Evolutionary conservation across 2,113 vertebrate genomes (phyloP), one percentile per base, ranked within the genome.

Genomic region (Melanocharis versteri): DNA sequence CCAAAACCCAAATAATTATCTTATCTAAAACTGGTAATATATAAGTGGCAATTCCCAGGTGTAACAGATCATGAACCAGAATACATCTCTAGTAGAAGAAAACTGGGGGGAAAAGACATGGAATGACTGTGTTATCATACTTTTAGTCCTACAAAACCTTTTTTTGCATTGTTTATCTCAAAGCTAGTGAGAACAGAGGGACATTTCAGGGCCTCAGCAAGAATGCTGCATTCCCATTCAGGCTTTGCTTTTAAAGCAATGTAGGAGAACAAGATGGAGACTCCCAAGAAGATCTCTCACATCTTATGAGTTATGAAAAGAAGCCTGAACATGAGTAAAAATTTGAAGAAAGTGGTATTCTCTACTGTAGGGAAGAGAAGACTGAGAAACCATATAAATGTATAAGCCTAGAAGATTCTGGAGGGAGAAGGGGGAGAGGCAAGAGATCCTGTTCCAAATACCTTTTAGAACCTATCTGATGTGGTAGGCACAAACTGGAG

Each of bases 381-480:
- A 48, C 13, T 50, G 12, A 57, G 28, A 54, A 13, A 48, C 93
- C 69, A 22, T 35, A 19, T 8, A 22, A 72, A 7, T 7, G 3
- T 40, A 21, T 26, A 48, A 17, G 57, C 31, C 31, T n/a, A 26
- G 11, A 72, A 57, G 10, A 12, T 7, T 42, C 3, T 5, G 11
- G 8, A 10, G 4, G 7, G 7, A 5, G 5, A 5, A 22, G 9
- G 1, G 0, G 3, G 10, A 54, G 7, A 45, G 11, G 18, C 5
- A 48, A 40, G 7, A 42, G 10, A 15, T 1, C 30, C 14, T 47
- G 2, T 60, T 75, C 33, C 40, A n/a, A 44, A 15, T 14, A 56
- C 4, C 4, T 17, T n/a, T 79, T 24, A 35, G 14, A 13, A 35
- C 6, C 1, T 23, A 1, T 11, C 16, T 64, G 26, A 35, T 15